phyloP scores from a whole-genome alignment of 2,113 vertebrate species.

The Rhagologus leucostigma region DNA sequence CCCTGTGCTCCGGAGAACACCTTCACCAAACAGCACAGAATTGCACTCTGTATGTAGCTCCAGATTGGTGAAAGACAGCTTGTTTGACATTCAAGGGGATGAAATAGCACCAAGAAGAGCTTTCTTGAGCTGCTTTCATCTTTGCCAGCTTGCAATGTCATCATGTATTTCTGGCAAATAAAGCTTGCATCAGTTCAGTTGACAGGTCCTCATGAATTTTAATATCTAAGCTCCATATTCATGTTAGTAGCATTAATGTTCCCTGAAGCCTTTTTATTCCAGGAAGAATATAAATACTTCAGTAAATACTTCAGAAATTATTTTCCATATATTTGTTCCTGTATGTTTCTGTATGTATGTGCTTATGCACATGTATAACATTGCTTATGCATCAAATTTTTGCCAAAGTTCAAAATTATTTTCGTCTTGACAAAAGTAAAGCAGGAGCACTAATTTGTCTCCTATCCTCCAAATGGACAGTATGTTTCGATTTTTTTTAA shows the following conservation, averaged over 20 bases:
- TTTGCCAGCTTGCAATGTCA: conserved; percentile 70
- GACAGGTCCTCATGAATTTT: conserved; percentile 78
- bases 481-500: not conserved
- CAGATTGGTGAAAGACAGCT: conserved; percentile 66
- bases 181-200: conserved; percentile 69
- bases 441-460: not conserved
- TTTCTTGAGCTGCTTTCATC: conserved; percentile 64
- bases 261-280: not conserved
- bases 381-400: not conserved
- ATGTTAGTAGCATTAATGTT: conserved; percentile 54
- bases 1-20: not conserved
- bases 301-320: conserved; percentile 26
- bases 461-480: not conserved
- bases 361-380: not conserved
- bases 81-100: conserved; percentile 63
- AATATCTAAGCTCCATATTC: conserved; percentile 69
- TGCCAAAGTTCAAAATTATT: not conserved
- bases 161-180: conserved; percentile 72
- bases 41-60: not conserved
- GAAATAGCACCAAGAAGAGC: conserved; percentile 61
- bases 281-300: conserved; percentile 30
- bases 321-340: not conserved
- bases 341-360: not conserved
- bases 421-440: not conserved
- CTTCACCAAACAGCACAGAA: conserved; percentile 9